phyloP scores from a whole-genome alignment of 2,888 invertebrate genomes.

The Drosophila paranaensis region DNA sequence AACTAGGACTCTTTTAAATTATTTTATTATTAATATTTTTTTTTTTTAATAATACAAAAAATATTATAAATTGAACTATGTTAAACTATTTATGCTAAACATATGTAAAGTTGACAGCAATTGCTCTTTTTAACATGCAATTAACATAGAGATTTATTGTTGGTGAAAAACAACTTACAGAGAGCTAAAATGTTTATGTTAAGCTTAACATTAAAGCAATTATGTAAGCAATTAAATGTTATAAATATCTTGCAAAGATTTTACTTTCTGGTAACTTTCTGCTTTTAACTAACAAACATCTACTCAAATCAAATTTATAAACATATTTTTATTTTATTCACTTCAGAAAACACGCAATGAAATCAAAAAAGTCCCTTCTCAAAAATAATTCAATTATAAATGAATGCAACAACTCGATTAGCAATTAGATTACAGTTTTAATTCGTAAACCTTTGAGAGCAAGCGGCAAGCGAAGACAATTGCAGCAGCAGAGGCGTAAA shows the following conservation, averaged over 20 bases:
- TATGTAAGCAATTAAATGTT: background rate
- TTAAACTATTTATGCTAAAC: background rate
- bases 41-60: too few species aligned
- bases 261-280: too few species aligned
- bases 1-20: too few species aligned
- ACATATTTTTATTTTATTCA: too few species aligned
- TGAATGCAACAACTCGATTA: constrained; percentile 3
- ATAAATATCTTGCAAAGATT: too few species aligned
- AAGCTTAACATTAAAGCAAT: background rate
- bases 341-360: background rate
- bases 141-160: background rate
- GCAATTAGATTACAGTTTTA: constrained; percentile 6
- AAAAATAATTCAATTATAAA: background rate
- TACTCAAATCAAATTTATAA: too few species aligned
- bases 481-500: constrained; percentile 21
- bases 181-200: background rate
- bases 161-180: too few species aligned
- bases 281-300: too few species aligned
- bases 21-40: too few species aligned
- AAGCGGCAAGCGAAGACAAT: constrained; percentile 21
- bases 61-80: too few species aligned
- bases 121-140: background rate
- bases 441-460: background rate
- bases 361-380: background rate
- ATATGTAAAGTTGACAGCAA: background rate